phyloP scores from a whole-genome alignment of 2,113 vertebrate species.

The Chaetorhynchus papuensis region DNA sequence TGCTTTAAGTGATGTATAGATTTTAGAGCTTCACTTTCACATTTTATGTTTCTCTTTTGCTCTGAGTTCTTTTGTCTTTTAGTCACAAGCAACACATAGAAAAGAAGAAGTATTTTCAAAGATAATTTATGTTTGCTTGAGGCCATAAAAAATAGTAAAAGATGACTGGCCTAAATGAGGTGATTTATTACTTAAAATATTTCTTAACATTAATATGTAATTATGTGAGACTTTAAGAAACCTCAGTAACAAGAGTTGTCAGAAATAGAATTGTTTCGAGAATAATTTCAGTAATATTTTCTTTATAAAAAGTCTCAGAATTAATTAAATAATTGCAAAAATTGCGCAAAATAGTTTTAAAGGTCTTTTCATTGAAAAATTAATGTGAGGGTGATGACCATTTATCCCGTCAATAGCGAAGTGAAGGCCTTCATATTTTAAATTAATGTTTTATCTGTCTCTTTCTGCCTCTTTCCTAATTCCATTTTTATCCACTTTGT shows the following conservation, averaged over 20 bases:
- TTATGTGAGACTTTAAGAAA: not conserved
- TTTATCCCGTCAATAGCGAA: not conserved
- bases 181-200: not conserved
- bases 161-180: not conserved
- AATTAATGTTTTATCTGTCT: not conserved
- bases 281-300: not conserved
- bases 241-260: not conserved
- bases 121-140: not conserved
- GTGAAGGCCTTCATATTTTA: not conserved
- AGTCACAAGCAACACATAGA: not conserved
- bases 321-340: not conserved
- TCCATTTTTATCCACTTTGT: constrained; percentile 8
- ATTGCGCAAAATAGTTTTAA: not conserved
- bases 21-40: not conserved
- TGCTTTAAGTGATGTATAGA: not conserved
- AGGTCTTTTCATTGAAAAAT: not conserved
- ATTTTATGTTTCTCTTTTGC: not conserved
- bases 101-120: not conserved
- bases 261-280: not conserved
- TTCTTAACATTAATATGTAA: not conserved
- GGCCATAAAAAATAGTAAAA: not conserved
- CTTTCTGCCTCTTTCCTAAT: not conserved
- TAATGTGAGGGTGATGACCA: not conserved
- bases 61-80: not conserved
- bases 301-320: not conserved